These are phyloP conservation scores for Aplysia californica DNA, from an alignment of 1,140 invertebrate species.

Conservation along the genomic window DNA sequence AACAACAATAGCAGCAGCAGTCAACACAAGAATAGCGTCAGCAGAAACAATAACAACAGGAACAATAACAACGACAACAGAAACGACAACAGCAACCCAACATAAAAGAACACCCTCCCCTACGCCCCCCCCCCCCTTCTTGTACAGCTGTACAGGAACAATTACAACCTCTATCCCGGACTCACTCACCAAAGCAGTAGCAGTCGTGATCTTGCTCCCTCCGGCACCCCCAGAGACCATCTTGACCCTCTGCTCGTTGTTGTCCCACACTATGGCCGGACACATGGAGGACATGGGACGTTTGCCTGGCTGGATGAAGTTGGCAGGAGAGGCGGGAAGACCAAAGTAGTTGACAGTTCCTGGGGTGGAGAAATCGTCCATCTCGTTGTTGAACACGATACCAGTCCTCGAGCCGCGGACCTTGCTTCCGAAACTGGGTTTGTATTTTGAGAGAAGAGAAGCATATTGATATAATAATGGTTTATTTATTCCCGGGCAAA, in stretches of 20 bases:
- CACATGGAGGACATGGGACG: slow-evolving; percentile 91
- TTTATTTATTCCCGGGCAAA: no score
- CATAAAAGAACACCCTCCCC: no score
- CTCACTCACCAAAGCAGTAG: slow-evolving; percentile 78
- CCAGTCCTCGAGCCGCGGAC: slow-evolving; percentile 78
- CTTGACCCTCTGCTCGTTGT: slow-evolving; percentile 74
- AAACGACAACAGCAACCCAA: no score
- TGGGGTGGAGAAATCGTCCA: slow-evolving; percentile 95
- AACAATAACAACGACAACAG: no score
- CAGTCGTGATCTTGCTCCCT: slow-evolving; percentile 88
- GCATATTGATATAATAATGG: no score
- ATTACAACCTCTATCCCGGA: not conserved
- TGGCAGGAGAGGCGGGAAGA: slow-evolving; percentile 73
- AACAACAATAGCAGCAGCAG: no score
- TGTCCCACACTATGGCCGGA: slow-evolving; percentile 84
- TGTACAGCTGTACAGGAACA: no score
- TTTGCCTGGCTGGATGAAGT: slow-evolving; percentile 85
- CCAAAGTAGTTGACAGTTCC: slow-evolving; percentile 80
- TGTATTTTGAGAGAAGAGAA: not conserved
- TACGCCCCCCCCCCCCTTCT: no score
- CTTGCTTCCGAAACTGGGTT: slow-evolving; percentile 68
- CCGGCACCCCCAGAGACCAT: slow-evolving; percentile 91
- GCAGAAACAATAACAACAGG: no score
- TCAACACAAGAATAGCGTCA: no score
- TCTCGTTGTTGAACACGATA: slow-evolving; percentile 92